phyloP scores from a whole-genome alignment of 53 echinoderm and acorn worm genomes.

The Temnopleurus reevesii region DNA sequence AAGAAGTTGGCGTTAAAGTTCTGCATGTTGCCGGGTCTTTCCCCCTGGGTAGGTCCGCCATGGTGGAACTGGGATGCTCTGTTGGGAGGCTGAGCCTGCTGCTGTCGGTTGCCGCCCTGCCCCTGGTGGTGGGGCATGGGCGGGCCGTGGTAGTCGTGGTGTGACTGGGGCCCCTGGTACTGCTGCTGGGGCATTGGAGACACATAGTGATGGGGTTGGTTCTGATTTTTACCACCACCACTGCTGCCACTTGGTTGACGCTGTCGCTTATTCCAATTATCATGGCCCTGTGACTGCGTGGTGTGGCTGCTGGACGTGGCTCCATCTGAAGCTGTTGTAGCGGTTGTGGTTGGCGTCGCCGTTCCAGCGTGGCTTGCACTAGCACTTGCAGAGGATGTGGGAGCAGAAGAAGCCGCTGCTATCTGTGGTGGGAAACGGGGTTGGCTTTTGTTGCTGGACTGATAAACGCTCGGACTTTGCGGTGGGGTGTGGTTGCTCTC shows the following conservation, averaged over 20 bases:
- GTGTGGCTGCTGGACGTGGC: neutral
- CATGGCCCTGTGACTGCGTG: constrained; percentile 36
- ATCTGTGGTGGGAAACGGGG: constrained; percentile 11
- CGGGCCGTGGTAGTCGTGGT: constrained; percentile 35
- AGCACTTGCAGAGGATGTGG: neutral
- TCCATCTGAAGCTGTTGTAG: neutral
- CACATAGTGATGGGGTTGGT: constrained; percentile 11
- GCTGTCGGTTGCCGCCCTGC: constrained; percentile 9
- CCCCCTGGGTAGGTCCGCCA: neutral
- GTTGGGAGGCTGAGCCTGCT: neutral
- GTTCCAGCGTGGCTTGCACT: neutral
- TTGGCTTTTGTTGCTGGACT: constrained; percentile 6
- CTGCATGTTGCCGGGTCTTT: constrained; percentile 25
- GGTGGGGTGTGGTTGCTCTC: constrained; percentile 87
- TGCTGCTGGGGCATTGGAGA: constrained; percentile 46
- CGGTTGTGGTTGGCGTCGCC: neutral
- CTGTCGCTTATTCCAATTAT: constrained; percentile 26
- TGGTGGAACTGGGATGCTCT: constrained; percentile 47
- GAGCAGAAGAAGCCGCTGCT: constrained; percentile 14
- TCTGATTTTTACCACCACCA: constrained; percentile 34
- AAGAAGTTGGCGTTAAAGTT: constrained; percentile 51
- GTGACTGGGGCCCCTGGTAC: neutral
- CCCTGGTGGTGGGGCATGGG: constrained; percentile 43
- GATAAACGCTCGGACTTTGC: constrained; percentile 68
- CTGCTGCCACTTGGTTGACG: neutral